A percentile compares a stretch with the other conserved stretches of the same genome.
These are phyloP conservation scores for Mactra quadrangularis DNA, from an alignment of 1,140 invertebrate species.

Conservation along the genomic window DNA sequence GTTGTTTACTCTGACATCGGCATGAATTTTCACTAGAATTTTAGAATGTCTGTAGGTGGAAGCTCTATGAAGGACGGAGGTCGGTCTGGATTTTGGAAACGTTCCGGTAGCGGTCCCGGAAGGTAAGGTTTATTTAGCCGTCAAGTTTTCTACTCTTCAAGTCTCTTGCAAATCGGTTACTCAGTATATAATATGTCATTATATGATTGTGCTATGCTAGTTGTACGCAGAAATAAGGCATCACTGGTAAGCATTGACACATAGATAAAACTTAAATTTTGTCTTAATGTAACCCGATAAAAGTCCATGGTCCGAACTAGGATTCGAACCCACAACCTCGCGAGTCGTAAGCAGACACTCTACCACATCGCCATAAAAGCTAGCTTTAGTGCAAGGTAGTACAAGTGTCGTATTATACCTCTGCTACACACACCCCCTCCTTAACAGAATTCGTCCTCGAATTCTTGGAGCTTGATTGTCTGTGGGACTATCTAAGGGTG, in stretches of 20 bases:
- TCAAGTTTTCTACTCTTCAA: not conserved
- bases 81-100: slow-evolving; percentile 76
- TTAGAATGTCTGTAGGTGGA: slow-evolving; percentile 64
- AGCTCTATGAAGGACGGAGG: slow-evolving; percentile 63
- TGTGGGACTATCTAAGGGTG: too few relatives aligned
- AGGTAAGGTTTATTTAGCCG: slow-evolving; percentile 61
- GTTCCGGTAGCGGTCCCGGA: slow-evolving; percentile 72
- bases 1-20: not conserved
- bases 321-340: too few relatives aligned
- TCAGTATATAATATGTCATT: not conserved
- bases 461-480: too few relatives aligned
- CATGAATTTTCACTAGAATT: not conserved
- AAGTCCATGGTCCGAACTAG: too few relatives aligned
- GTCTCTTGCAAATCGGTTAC: not conserved
- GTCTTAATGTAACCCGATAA: too few relatives aligned
- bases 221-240: not conserved
- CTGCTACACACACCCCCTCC: too few relatives aligned
- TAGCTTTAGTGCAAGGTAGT: too few relatives aligned
- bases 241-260: not conserved
- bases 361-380: too few relatives aligned
- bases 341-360: too few relatives aligned
- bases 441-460: too few relatives aligned
- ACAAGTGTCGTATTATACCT: too few relatives aligned
- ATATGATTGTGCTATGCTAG: not conserved
- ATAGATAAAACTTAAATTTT: not conserved